Base-by-base conservation (phyloP, 2,797 vertebrate species). In the Parauchenoglanis punctatus region DNA sequence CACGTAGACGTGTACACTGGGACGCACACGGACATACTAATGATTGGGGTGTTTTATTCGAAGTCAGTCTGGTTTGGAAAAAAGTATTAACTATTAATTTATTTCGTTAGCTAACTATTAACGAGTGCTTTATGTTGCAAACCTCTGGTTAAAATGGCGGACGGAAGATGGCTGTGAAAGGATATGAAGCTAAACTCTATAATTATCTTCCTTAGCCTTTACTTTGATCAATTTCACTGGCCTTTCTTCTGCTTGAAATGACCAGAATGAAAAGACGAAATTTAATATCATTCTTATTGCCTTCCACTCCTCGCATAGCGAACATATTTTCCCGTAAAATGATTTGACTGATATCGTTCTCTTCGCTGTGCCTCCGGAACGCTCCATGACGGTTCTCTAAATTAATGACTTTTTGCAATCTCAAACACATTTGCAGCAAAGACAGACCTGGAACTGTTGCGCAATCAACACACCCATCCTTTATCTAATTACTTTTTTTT, bases 371-470 rank as follows among this genome's bases (percentile, higher is more conserved):
- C 3, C 28, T 44, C 76, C 31, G 31, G 76, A 70, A 86, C 44
- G 25, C 65, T 72, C 6, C 46, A 13, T 73, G 77, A 72, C 85
- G 3, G 54, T 46, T 86, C 63, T 20, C 76, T 73, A 70, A 40
- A 68, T 86, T 70, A 86, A 86, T 58, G 49, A 46, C 77, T 35
- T 81, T 78, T 86, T 68, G 49, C 52, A 86, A 80, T 86, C 40
- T 40, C 28, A 54, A 54, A 63, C 35, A 77, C 68, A 58, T 44
- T 68, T 80, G 78, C 54, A 61, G 77, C n/a, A 25, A 73, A 46
- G 54, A 86, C 67, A 20, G 35, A 80, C 75, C 61, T 72, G 63
- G 17, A 67, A 35, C 15, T 40, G 23, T 81, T 86, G 8, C 76
- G n/a, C 44, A 56, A 44, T 28, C 17, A 73, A 52, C 11, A 58